Evolutionary conservation across 1,140 invertebrate species (phyloP), one percentile per base, ranked within the genome.

Genomic region (Drosophila lini): DNA sequence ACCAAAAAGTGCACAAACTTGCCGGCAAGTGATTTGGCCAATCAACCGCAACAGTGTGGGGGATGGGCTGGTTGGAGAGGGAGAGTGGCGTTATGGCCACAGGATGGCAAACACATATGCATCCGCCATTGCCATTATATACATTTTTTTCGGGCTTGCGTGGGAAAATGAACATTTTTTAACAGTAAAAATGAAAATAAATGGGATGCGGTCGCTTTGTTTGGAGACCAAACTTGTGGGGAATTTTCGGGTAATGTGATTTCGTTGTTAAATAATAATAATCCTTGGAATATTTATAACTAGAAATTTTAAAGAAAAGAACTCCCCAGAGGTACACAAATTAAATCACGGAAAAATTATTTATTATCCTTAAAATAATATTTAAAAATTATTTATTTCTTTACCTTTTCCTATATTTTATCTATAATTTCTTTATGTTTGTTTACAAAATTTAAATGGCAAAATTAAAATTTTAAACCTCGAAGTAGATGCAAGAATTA

Each of bases 1-100:
- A 22, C 47, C 70, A 59, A 73, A 80, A 81, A 73, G 73, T 44
- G 67, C 78, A 77, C 58, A 64, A 59, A 42, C 47, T 55, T 38
- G 57, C 53, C 65, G 70, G 61, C 79, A 77, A 81, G 78, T 81
- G 79, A 81, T 81, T 81, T 81, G 78, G 65, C 65, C 79, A 81
- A 81, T 81, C 73, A 81, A 81, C 78, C 79, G 58, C 79, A 64
- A 73, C 47, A 77, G 57, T 56, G 58, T 48, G 19, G 58, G 10
- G n/a, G 45, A 31, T 34, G 19, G 16, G 31, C 40, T 22, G 13
- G 32, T 58, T n/a, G 32, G 16, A 16, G 28, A 2, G 3, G 22
- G 45, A 53, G 11, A 53, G 16, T 19, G 31, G 50, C 31, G 50
- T 52, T 59, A 31, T 36, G 42, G 38, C 41, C 67, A 52, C 52